Conservation (phyloP, 2,113 vertebrate species). For the Burhinus oedicnemus region DNA sequence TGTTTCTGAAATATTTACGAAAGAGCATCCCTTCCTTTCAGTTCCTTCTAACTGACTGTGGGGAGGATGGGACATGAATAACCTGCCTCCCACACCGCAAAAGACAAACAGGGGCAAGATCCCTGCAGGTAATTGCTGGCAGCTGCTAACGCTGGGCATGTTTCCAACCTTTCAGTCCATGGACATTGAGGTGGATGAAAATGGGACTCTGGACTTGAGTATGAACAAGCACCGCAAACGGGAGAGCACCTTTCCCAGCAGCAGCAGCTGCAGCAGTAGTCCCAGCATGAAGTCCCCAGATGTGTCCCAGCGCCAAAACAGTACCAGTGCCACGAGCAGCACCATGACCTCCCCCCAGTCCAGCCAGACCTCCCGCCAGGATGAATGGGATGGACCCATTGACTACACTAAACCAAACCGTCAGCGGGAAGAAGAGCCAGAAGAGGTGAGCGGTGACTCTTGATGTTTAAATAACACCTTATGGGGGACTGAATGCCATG, state of each 20-base stretch:
- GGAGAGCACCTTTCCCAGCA: slow-evolving; percentile 78
- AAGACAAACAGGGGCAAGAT: neutral
- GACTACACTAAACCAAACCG: slow-evolving; percentile 98
- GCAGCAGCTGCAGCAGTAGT: slow-evolving; percentile 85
- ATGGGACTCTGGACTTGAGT: slow-evolving; percentile 95
- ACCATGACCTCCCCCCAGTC: slow-evolving; percentile 90
- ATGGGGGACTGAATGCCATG: rapidly evolving
- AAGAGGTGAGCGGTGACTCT: slow-evolving; percentile 82
- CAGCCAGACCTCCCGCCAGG: slow-evolving; percentile 90
- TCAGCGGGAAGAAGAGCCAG: slow-evolving; percentile 90
- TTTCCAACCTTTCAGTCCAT: slow-evolving; percentile 76
- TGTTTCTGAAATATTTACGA: neutral
- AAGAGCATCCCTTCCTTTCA: neutral
- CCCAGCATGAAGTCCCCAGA: slow-evolving; percentile 88
- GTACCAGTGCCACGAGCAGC: slow-evolving; percentile 83
- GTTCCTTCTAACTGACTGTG: neutral
- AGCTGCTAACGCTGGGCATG: neutral
- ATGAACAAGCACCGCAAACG: slow-evolving; percentile 94
- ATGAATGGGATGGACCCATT: slow-evolving; percentile 95
- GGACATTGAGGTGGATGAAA: slow-evolving; percentile 97
- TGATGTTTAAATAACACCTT: neutral
- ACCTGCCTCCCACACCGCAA: neutral
- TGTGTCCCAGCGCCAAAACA: slow-evolving; percentile 82
- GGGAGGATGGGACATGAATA: neutral
- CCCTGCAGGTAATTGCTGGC: rapidly evolving